These are phyloP conservation scores for Netelia virgata DNA, from an alignment of 2,888 invertebrate species.

Conservation along the genomic window DNA sequence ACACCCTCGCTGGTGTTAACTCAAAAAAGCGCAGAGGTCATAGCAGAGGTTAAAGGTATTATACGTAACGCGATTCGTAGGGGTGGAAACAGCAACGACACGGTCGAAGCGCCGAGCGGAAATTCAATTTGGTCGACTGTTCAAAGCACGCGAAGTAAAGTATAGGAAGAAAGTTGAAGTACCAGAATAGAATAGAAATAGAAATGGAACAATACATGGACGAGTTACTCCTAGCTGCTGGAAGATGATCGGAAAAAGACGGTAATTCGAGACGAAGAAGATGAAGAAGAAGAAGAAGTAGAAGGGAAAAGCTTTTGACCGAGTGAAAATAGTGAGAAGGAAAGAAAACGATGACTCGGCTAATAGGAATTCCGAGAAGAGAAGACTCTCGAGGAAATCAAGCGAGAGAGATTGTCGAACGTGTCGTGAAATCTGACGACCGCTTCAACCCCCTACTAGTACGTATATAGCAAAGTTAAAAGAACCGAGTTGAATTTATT, in stretches of 20 bases:
- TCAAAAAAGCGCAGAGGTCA: conserved; percentile 13
- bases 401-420: not conserved
- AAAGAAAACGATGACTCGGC: not conserved
- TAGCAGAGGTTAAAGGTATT: conserved; percentile 12
- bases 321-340: conserved; percentile 6
- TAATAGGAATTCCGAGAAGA: not conserved
- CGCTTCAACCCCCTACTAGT: not conserved
- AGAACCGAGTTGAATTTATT: not conserved
- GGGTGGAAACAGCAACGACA: not conserved
- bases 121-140: conserved; percentile 71
- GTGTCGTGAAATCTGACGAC: conserved; percentile 1
- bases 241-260: conserved; percentile 13
- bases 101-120: conserved; percentile 11
- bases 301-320: not conserved
- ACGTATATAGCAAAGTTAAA: not conserved
- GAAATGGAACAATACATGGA: conserved; percentile 23
- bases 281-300: not conserved
- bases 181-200: too few species aligned
- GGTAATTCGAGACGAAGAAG: too few species aligned
- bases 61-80: conserved; percentile 7
- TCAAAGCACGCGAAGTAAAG: conserved; percentile 23
- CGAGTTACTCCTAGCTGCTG: conserved; percentile 1
- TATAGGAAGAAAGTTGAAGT: conserved; percentile 16
- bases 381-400: not conserved
- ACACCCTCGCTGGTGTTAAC: conserved; percentile 6